Conservation (phyloP, 2,888 invertebrate species). For the Scrobipalpa costella region DNA sequence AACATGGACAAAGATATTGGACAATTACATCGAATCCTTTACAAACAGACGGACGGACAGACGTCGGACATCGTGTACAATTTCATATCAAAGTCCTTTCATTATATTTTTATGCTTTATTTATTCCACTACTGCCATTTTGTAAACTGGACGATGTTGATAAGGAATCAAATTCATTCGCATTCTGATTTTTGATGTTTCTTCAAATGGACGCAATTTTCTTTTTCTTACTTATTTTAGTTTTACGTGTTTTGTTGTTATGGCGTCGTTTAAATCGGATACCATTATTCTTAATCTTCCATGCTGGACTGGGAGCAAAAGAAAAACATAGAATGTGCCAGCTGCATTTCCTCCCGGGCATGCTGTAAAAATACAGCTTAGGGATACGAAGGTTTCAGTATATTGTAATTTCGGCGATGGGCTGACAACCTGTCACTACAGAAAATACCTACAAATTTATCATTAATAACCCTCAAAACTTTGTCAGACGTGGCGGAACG, state of each 20-base stretch:
- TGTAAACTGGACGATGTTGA: conserved; percentile 39
- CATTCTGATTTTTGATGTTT: conserved; percentile 22
- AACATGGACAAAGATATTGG: conserved; percentile 35
- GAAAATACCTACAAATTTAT: no score
- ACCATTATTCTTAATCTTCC: no score
- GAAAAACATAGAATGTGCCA: no score
- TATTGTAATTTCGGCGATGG: no score
- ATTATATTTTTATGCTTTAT: conserved; percentile 42
- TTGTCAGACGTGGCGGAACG: no score
- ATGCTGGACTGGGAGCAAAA: no score
- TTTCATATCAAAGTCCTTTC: conserved; percentile 43
- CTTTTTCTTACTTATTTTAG: background rate
- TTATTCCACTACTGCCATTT: conserved; percentile 24
- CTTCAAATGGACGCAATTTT: no score
- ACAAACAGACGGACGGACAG: conserved; percentile 26
- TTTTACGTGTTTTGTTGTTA: conserved; percentile 1
- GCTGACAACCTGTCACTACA: no score
- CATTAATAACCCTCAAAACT: no score
- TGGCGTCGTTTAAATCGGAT: background rate
- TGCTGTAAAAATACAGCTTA: no score
- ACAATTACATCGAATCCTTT: conserved; percentile 38
- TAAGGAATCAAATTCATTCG: conserved; percentile 30
- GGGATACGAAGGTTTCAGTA: no score
- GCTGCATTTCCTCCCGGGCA: no score
- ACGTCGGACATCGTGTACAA: conserved; percentile 31